Base-by-base conservation (phyloP, 1,140 invertebrate genomes). In the Olivierus martensii region DNA sequence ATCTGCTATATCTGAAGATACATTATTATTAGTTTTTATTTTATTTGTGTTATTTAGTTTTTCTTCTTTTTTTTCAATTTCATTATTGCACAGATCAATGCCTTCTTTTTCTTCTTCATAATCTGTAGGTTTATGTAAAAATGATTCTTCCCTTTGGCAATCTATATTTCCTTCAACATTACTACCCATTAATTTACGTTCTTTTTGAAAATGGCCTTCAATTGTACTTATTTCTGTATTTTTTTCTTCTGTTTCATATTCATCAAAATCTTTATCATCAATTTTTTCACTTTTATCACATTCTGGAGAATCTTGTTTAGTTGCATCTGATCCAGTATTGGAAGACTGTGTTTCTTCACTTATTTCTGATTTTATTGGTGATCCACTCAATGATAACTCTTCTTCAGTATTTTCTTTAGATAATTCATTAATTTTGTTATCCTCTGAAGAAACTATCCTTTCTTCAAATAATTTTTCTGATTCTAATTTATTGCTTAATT, bases 201-300 rank as follows among this genome's bases (percentile, higher is more conserved):
- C 28, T 28, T 28, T 28, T 28, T 28, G 28, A 28, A 15, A 52
- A 38, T 19, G 37, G 38, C 9, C 52, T 18, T 49, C 53, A 21
- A 42, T 38, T 9, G 46, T 55, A 17, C 28, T 49, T 17, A 37
- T 44, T 22, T 43, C 41, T 18, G 17, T 43, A 43, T 43, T 43
- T 22, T 43, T 43, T 43, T 17, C 41, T 15, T 44, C 38, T 12
- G 44, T 48, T 19, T 59, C 41, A 43, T 57, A 47, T 15, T 56
- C 52, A 14, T 58, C 52, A 36, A 48, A 44, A 49, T 47, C 36
- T 18, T 52, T n/a, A 46, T 17, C 45, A 15, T 46, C 45, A 14
- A 39, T 34, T 2, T 9, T 42, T n/a, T 55, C 55, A n/a, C 41
- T 44, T 14, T 42, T 36, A 21, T 49, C 50, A 12, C n/a, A 34